Evolutionary conservation across 2,888 invertebrate genomes (phyloP), one percentile per base, ranked within the genome.

Genomic region (Lycia hirtaria): DNA sequence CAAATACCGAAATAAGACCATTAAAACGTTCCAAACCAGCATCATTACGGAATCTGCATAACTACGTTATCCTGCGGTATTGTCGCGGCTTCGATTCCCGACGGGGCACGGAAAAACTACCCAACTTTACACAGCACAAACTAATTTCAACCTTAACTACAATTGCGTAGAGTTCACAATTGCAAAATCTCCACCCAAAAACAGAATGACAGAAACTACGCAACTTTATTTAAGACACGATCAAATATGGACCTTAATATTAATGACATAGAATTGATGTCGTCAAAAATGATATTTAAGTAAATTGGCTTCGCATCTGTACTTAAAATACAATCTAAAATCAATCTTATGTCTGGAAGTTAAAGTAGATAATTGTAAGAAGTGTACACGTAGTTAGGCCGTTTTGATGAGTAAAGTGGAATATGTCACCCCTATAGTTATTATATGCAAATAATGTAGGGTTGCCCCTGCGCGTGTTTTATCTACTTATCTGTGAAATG

Each of bases 401-500:
- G 28, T 76, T 78, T 65, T 58, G 19, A 10, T n/a, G 6, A 14
- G 33, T 12, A 4, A 12, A 7, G 0, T 40, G 12, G 24, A 69
- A 78, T 71, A 80, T 86, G 83, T 84, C 87, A 81, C 81, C 90
- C 90, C 80, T 70, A 78, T 72, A 85, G 86, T 88, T 90, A 90
- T 88, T 86, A 86, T 85, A 92, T 92, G 91, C 91, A 92, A 92
- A 92, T 91, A 91, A 91, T 88, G 86, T 87, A 80, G 88, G 85
- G 87, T 78, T 78, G 67, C 75, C 77, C 78, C 78, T 73, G 76
- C 80, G 81, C 89, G 88, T 89, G 90, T 89, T 90, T 87, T 92
- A 92, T 92, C 91, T 88, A 85, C 88, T 91, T 91, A 91, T 91
- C 91, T 90, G 84, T 88, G 85, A 85, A 89, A 91, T 88, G 83